Conservation (phyloP, 2,797 vertebrate genomes). For the Antennarius maculatus region DNA sequence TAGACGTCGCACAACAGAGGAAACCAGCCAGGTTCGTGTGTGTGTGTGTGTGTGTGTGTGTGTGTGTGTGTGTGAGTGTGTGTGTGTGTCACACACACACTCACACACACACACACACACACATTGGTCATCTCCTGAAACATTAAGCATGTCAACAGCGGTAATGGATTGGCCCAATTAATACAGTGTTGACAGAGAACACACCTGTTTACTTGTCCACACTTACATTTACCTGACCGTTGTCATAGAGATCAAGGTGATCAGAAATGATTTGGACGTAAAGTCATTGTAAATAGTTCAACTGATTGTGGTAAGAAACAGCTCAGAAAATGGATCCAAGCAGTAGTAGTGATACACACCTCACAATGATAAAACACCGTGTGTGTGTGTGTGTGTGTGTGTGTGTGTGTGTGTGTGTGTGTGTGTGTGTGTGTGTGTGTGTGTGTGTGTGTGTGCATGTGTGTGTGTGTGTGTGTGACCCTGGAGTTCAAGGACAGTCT, state of each 20-base stretch:
- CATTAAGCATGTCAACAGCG: conserved; percentile 40
- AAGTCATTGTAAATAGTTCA: conserved; percentile 37
- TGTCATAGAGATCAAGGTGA: conserved; percentile 58
- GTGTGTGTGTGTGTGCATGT: conserved; percentile 17
- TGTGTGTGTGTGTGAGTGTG: too few species aligned
- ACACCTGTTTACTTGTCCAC: conserved; percentile 59
- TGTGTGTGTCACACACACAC: too few species aligned
- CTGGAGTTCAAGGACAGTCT: conserved; percentile 82
- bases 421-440: conserved; percentile 39
- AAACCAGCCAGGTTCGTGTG: conserved; percentile 43
- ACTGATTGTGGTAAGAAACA: conserved; percentile 50
- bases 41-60: not conserved
- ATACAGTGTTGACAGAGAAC: conserved; percentile 58
- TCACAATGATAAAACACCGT: conserved; percentile 34
- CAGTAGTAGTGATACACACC: conserved; percentile 39
- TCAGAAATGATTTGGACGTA: conserved; percentile 49
- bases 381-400: conserved; percentile 40
- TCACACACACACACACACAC: too few species aligned
- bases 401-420: conserved; percentile 17
- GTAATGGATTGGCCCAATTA: conserved; percentile 72
- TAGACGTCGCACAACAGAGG: conserved; percentile 60
- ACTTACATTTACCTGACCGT: conserved; percentile 34
- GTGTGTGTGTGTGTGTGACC: conserved; percentile 57
- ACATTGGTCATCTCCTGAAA: too few species aligned
- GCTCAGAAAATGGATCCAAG: conserved; percentile 36